Conservation (phyloP, 1,140 invertebrate species). For the Drosophila kanapiae region DNA sequence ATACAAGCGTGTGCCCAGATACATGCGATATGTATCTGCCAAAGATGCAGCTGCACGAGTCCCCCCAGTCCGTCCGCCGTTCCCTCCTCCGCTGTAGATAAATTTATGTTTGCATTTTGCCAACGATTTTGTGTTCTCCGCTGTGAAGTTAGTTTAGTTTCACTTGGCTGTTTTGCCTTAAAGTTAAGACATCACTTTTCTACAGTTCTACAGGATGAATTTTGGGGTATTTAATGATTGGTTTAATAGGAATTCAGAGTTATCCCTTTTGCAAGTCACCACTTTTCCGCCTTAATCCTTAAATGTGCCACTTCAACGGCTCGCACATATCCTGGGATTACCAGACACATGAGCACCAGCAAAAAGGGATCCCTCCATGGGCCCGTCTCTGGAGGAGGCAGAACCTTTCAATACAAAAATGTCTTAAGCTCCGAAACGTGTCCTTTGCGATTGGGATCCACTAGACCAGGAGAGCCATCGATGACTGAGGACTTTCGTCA, state of each 20-base stretch:
- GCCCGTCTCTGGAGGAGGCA: background rate
- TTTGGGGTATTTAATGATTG: background rate
- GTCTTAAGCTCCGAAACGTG: constrained; percentile 59
- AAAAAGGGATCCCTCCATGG: background rate
- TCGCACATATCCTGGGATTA: constrained; percentile 17
- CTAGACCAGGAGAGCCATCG: constrained; percentile 27
- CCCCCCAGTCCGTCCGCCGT: constrained; percentile 1
- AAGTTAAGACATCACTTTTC: constrained; percentile 17
- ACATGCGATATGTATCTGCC: constrained; percentile 67
- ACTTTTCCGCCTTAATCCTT: constrained; percentile 9
- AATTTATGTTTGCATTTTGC: constrained; percentile 61
- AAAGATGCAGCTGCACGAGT: constrained; percentile 47
- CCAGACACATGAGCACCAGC: constrained; percentile 4
- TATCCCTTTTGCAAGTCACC: background rate
- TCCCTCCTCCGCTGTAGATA: constrained; percentile 13
- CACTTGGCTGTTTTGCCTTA: constrained; percentile 23
- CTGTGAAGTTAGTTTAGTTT: constrained; percentile 32
- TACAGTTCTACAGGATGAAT: background rate
- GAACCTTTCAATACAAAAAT: constrained; percentile 38
- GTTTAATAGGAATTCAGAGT: background rate
- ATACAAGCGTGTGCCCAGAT: constrained; percentile 62
- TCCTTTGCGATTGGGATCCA: constrained; percentile 38
- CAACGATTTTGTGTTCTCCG: constrained; percentile 43
- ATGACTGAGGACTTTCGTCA: constrained; percentile 55
- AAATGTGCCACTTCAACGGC: constrained; percentile 16